Evolutionary conservation across 1,140 invertebrate genomes (phyloP).

Genomic region (Drosophila prosaltans): DNA sequence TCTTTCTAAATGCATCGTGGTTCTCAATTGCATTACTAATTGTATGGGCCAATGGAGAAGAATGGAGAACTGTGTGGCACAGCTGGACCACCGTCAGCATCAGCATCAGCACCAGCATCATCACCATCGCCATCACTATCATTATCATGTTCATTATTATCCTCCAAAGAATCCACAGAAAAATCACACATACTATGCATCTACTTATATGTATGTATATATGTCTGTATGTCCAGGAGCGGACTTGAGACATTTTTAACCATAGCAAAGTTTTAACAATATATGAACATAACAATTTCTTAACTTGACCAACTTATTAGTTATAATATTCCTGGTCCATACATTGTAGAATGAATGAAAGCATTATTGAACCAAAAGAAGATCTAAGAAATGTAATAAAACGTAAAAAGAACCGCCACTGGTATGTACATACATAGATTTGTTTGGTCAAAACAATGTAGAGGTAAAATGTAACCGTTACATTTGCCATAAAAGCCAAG

Average conservation of each 20-base stretch:
- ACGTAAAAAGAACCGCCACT: neutral
- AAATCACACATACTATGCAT: constrained; percentile 2
- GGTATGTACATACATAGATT: neutral
- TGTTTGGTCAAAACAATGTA: constrained; percentile 9
- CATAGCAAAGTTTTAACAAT: no score
- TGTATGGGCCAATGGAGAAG: constrained; percentile 1
- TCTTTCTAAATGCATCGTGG: constrained; percentile 14
- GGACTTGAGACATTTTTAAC: neutral
- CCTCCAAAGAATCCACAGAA: constrained; percentile 24
- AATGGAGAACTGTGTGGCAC: constrained; percentile 19
- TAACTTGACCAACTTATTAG: no score
- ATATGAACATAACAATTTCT: no score
- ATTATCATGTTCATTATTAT: constrained; percentile 7
- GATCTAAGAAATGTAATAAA: no score
- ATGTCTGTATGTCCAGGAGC: neutral
- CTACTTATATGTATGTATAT: no score
- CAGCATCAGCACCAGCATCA: neutral
- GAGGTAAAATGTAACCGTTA: constrained; percentile 50
- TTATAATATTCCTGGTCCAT: no score
- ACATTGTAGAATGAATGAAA: no score
- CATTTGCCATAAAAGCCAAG: constrained; percentile 45
- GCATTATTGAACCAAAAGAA: no score
- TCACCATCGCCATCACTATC: neutral
- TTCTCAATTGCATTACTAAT: constrained; percentile 41
- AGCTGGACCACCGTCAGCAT: constrained; percentile 30